These are phyloP conservation scores for Unio pictorum DNA, from an alignment of 2,888 invertebrate species.

Conservation along the genomic window DNA sequence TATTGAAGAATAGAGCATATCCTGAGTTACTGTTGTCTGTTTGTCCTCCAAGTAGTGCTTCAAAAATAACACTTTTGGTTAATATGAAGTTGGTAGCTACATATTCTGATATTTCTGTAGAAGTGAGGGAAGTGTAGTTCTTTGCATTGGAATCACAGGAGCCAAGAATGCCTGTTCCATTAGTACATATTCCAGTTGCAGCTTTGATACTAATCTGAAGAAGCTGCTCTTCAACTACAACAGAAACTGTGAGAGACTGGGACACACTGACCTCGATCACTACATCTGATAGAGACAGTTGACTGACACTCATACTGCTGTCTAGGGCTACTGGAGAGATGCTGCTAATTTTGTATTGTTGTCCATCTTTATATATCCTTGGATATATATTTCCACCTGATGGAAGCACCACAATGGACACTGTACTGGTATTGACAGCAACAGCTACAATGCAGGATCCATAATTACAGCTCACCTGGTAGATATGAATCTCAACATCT, in stretches of 20 bases:
- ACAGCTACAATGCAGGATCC: conserved; percentile 49
- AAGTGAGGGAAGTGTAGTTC: conserved; percentile 26
- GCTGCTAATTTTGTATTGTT: conserved; percentile 11
- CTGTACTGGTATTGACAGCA: conserved; percentile 24
- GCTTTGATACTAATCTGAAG: conserved; percentile 31
- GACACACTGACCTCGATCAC: conserved; percentile 19
- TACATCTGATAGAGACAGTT: conserved; percentile 26
- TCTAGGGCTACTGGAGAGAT: conserved; percentile 9
- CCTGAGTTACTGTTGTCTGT: conserved; percentile 24
- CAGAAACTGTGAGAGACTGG: conserved; percentile 16
- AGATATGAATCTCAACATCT: conserved; percentile 36
- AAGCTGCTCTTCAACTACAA: conserved; percentile 29
- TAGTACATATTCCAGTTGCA: conserved; percentile 22
- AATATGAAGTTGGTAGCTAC: conserved; percentile 22
- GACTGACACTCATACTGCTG: conserved; percentile 17
- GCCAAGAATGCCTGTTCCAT: conserved; percentile 40
- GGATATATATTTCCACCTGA: conserved; percentile 35
- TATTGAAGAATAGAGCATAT: conserved; percentile 48
- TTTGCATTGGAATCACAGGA: conserved; percentile 22
- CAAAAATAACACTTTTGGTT: conserved; percentile 25
- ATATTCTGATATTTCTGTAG: conserved; percentile 19
- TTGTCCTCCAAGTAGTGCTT: conserved; percentile 18
- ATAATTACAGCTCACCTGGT: conserved; percentile 42
- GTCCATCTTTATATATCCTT: conserved; percentile 26
- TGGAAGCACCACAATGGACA: conserved; percentile 29